Evolutionary conservation across 2,888 invertebrate species (phyloP).

Genomic region (Chrysolina americana): DNA sequence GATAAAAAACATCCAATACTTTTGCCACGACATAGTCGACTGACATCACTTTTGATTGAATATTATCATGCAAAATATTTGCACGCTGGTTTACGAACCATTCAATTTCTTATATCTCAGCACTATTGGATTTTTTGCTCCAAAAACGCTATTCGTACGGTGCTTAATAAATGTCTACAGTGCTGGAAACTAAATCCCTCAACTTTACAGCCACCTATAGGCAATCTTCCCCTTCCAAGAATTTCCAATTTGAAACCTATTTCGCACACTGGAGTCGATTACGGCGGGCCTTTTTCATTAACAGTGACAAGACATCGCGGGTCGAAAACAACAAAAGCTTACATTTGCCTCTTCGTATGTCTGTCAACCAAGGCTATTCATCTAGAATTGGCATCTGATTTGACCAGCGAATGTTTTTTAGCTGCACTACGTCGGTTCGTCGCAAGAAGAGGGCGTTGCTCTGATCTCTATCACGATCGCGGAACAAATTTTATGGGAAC

Average conservation of each 20-base stretch:
- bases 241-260: too few relatives aligned
- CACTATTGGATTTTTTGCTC: neutral
- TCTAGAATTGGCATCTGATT: constrained; percentile 52
- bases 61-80: neutral
- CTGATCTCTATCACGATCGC: constrained; percentile 3
- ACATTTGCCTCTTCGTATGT: too few relatives aligned
- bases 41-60: neutral
- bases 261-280: constrained; percentile 46
- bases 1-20: neutral
- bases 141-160: neutral
- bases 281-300: constrained; percentile 43
- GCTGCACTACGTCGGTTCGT: constrained; percentile 21
- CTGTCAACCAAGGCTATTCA: constrained; percentile 44
- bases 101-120: neutral
- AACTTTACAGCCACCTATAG: neutral
- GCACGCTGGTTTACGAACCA: neutral
- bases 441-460: neutral
- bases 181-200: neutral
- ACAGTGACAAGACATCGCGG: constrained; percentile 38
- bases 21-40: neutral
- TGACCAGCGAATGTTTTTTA: constrained; percentile 52
- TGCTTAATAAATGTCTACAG: neutral
- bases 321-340: too few relatives aligned
- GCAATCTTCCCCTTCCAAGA: too few relatives aligned
- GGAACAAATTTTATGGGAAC: constrained; percentile 7